Conservation (phyloP, 2,888 invertebrate species). For the Camptogramma bilineatum region DNA sequence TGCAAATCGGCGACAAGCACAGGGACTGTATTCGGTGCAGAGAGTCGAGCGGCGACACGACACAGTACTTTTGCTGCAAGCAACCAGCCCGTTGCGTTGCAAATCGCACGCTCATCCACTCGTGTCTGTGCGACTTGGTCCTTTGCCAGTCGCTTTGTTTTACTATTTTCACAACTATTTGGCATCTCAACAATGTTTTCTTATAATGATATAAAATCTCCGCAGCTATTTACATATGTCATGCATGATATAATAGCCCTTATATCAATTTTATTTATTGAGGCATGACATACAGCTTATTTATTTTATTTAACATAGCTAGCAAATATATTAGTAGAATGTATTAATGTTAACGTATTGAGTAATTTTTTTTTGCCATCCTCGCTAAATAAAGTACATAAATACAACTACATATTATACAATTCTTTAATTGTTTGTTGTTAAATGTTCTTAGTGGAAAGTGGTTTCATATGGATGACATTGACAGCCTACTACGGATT, state of each 20-base stretch:
- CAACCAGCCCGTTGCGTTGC: slow-evolving; percentile 56
- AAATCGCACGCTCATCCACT: slow-evolving; percentile 75
- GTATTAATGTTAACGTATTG: too few species aligned
- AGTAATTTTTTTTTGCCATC: too few species aligned
- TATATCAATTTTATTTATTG: slow-evolving; percentile 33
- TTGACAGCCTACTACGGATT: not conserved
- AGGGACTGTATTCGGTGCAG: slow-evolving; percentile 29
- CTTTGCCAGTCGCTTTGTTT: slow-evolving; percentile 81
- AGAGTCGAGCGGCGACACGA: slow-evolving; percentile 42
- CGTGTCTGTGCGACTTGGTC: slow-evolving; percentile 78
- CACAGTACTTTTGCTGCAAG: slow-evolving; percentile 44
- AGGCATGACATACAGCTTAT: slow-evolving; percentile 21
- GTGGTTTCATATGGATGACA: not conserved
- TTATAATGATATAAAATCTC: slow-evolving; percentile 78
- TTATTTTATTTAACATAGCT: not conserved
- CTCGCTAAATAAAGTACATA: too few species aligned
- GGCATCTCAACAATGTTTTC: slow-evolving; percentile 81
- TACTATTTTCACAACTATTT: slow-evolving; percentile 79
- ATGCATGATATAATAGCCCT: slow-evolving; percentile 53
- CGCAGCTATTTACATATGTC: slow-evolving; percentile 73
- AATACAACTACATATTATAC: too few species aligned
- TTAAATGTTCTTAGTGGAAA: not conserved
- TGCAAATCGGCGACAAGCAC: slow-evolving; percentile 74
- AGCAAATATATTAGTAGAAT: too few species aligned
- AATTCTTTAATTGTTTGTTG: too few species aligned